Conservation (phyloP, 2,113 vertebrate genomes). For the Bujurquina vittata region DNA sequence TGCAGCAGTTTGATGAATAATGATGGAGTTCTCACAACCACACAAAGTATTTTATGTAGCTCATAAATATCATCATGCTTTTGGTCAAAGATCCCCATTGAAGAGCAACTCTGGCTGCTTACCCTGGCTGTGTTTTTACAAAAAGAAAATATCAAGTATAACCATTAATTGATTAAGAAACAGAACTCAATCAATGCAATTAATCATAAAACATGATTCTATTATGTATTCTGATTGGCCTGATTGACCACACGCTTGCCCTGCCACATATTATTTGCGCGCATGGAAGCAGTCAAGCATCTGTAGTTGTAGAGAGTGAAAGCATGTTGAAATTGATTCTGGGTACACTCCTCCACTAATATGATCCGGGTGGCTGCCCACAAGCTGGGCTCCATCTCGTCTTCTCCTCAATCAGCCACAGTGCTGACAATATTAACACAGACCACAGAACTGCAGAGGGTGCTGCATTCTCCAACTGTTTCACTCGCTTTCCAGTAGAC, state of each 20-base stretch:
- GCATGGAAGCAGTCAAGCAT: slow-evolving; percentile 68
- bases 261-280: slow-evolving; percentile 62
- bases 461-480: slow-evolving; percentile 58
- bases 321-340: slow-evolving; percentile 79
- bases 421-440: slow-evolving; percentile 75
- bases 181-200: slow-evolving; percentile 53
- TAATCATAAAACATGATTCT: slow-evolving; percentile 60
- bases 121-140: not conserved
- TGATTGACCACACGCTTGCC: slow-evolving; percentile 69
- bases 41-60: slow-evolving; percentile 39
- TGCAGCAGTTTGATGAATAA: slow-evolving; percentile 16
- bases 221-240: slow-evolving; percentile 54
- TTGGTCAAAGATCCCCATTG: not conserved
- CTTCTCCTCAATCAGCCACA: slow-evolving; percentile 72
- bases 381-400: slow-evolving; percentile 74
- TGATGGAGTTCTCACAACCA: slow-evolving; percentile 9
- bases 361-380: slow-evolving; percentile 77
- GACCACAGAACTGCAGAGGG: slow-evolving; percentile 60
- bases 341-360: slow-evolving; percentile 74
- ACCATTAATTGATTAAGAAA: slow-evolving; percentile 42
- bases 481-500: slow-evolving; percentile 64
- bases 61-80: slow-evolving; percentile 24
- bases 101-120: not conserved
- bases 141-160: not conserved
- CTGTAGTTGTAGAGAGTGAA: slow-evolving; percentile 70